Evolutionary conservation across 2,797 vertebrate genomes (phyloP).

Genomic region (Erpetoichthys calabaricus): DNA sequence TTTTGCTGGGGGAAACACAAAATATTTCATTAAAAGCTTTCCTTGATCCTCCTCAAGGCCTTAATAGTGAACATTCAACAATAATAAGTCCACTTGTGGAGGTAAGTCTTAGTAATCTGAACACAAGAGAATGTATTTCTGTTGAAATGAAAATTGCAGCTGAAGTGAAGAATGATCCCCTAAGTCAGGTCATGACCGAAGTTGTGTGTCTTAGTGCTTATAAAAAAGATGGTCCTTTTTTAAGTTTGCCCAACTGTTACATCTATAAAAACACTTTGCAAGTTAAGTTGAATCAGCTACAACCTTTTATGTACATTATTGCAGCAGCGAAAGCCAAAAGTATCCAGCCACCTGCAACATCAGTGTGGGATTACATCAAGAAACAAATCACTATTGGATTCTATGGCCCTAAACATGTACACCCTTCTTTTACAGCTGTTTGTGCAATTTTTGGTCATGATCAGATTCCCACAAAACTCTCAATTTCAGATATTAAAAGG

Average conservation of each 20-base stretch:
- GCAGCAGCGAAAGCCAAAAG: constrained; percentile 58
- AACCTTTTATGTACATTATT: constrained; percentile 68
- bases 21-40: constrained; percentile 75
- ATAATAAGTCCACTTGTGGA: constrained; percentile 81
- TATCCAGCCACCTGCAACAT: constrained; percentile 58
- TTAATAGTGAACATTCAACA: constrained; percentile 72
- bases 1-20: constrained; percentile 71
- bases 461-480: constrained; percentile 70
- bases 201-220: constrained; percentile 63
- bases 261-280: constrained; percentile 70
- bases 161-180: constrained; percentile 68
- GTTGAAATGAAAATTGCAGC: constrained; percentile 76
- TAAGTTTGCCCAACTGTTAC: constrained; percentile 59
- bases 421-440: constrained; percentile 77
- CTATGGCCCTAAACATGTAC: constrained; percentile 87
- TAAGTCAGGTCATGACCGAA: constrained; percentile 79
- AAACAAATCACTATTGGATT: constrained; percentile 67
- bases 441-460: constrained; percentile 72
- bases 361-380: constrained; percentile 79
- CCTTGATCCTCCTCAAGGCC: constrained; percentile 68
- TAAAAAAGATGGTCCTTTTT: constrained; percentile 74
- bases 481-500: constrained; percentile 62
- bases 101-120: constrained; percentile 72
- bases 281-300: constrained; percentile 64
- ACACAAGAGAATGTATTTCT: constrained; percentile 58